phyloP scores from a whole-genome alignment of 2,888 invertebrate genomes.

The Spisula solida region DNA sequence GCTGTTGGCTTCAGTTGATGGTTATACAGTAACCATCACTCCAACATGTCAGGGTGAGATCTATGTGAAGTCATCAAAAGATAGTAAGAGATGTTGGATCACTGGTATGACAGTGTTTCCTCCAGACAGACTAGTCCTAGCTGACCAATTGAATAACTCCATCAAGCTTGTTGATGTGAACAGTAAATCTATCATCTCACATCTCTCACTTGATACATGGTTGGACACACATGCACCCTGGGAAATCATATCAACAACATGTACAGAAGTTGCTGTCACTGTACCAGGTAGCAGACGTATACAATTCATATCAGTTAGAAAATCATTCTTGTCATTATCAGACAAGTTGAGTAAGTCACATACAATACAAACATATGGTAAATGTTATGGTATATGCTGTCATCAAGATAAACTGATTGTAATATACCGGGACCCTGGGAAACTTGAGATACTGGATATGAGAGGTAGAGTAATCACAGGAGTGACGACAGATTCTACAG shows the following conservation, averaged over 20 bases:
- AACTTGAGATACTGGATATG: background rate
- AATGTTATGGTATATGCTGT: background rate
- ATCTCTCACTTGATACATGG: background rate
- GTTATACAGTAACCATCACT: no score
- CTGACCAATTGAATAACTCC: background rate
- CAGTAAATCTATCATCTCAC: background rate
- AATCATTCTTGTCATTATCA: background rate
- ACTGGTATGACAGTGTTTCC: background rate
- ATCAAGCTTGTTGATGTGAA: slow-evolving; percentile 9
- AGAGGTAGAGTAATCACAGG: background rate
- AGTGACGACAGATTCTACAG: background rate
- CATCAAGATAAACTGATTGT: background rate
- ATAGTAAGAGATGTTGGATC: no score
- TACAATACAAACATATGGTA: background rate
- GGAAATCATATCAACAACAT: background rate
- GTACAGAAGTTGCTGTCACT: background rate
- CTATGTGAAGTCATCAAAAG: no score
- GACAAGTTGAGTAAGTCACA: background rate
- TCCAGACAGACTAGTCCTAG: background rate
- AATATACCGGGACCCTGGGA: background rate
- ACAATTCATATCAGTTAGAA: background rate
- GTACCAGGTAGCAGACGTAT: background rate
- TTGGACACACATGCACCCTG: background rate
- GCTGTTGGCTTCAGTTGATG: no score
- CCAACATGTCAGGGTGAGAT: no score